Base-by-base conservation (phyloP, 2,888 invertebrate genomes). In the Harpalus rubripes region DNA sequence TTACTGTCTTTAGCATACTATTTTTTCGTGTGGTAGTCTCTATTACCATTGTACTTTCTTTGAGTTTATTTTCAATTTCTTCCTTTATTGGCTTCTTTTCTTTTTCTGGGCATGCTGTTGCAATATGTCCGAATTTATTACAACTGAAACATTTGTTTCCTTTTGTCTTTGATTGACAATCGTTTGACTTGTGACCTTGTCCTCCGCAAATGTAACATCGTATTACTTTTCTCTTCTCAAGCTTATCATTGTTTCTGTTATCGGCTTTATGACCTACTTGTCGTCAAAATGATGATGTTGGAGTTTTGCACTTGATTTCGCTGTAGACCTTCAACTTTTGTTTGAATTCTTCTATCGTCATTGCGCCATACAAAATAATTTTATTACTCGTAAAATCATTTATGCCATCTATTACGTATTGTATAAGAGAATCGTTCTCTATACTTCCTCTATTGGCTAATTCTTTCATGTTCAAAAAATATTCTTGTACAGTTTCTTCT, bases 391-490 rank as follows among this genome's bases (percentile, higher is more conserved):
- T 26, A 6, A 88, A 85, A 76, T 87, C 87, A 39, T 7, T 15
- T 39, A 88, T 87, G 3, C 87, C 87, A 81, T 87, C 87, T 8
- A 87, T 86, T 0, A 87, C 86, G 32, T 87, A 87, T 61, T 87
- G 86, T 7, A 87, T 85, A 4, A 86, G 10, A 8, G 59, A 86
- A 72, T 86, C 86, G 3, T 7, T 8, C 85, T 86, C 87, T 15
- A 87, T 61, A 32, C 84, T 81, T 2, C 74, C 85, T 59, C 85
- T 56, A 72, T 82, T 86, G 22, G 85, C 87, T 12, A 89, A 85
- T 86, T 90, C 89, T 84, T 88, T 88, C 89, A 90, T 90, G n/a
- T 68, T 61, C 1, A 89, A 84, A 58, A 89, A 88, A 84, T 90
- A 91, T 58, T 90, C 89, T 86, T 89, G 89, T 5, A 87, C 87